Evolutionary conservation across 2,113 vertebrate species (phyloP), one percentile per base, ranked within the genome.

Genomic region (Vireo altiloquus): DNA sequence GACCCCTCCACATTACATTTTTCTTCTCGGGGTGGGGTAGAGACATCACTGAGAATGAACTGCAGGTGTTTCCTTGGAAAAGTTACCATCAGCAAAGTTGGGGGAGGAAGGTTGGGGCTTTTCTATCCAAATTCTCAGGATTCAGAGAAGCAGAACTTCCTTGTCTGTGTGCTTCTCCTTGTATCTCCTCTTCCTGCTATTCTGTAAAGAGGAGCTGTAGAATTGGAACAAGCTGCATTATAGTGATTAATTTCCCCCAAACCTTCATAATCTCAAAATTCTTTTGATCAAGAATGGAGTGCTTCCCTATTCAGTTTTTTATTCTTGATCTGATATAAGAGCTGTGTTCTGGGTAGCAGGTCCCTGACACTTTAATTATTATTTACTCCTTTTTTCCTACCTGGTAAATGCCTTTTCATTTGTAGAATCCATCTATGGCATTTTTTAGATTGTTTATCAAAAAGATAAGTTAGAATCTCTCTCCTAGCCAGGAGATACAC

Each of bases 71-170:
- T 44, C 47, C 47, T 66, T 39, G 76, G 71, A 64, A 44, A 33
- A 82, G 27, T 20, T 77, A n/a, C 27, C 42, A 0, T 40, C 20
- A 17, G 31, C 35, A 78, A 2, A 79, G 56, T 13, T 17, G 21
- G 6, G 7, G 9, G 12, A 57, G 30, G 63, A 56, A 57, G 28
- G 15, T 3, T 70, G 53, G 8, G 31, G 1, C 31, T 86, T 76
- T 86, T 56, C n/a, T 33, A 0, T 12, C 8, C 0, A 0, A 61
- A 31, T 88, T 75, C 23, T 27, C 24, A 64, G 9, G 10, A 44
- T 63, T 44, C 47, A 68, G 65, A 47, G 79, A 54, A 47, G 12
- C 5, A 33, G 52, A 53, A 2, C 20, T 82, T 49, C 40, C 30
- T 31, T 74, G 7, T 69, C 42, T 54, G 2, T 17, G 13, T 85